Base-by-base conservation (phyloP, 2,888 invertebrate genomes). In the Lasioglossum morio region DNA sequence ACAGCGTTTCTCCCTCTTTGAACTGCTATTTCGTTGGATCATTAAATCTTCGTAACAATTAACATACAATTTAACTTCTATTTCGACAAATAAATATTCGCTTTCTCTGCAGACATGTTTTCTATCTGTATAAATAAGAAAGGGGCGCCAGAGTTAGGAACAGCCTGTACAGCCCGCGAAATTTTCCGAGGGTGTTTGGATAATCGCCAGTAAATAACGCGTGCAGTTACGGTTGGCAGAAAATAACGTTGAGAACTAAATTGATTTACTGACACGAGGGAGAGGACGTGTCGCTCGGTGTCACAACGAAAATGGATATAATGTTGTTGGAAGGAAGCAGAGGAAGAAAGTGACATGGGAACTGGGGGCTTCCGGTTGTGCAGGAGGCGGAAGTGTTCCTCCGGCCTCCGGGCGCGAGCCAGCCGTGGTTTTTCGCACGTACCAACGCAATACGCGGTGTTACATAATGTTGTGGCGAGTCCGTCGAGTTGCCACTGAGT, bases 391-490 rank as follows among this genome's bases (percentile, higher is more conserved):
- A 76, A 79, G 30, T 60, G 79, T 85, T 27, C 19, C 63, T 40
- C 37, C 48, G 73, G 84, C 30, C n/a, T 63, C 16, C 30, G 40
- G 70, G 34, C 40, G 70, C 37, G 43, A 69, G 77, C 57, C 69
- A 78, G 60, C 66, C 84, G 46, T 53, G 76, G 85, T 90, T 81
- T 88, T 84, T 86, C 79, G 57, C 77, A 78, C 77, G 75, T 78
- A 77, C 66, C 72, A 70, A 48, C 74, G 79, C 70, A 81, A 79
- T 82, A 81, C 75, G 76, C 79, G 66, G 60, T 19, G 78, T 87
- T 83, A 88, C 81, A 80, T 87, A 88, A 89, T 80, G 89, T 90
- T 84, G 89, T 81, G 84, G 77, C 77, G 82, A 78, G 73, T 66
- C 69, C 69, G 79, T 77, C 72, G 70, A 79, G 85, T 77, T 66